phyloP scores from a whole-genome alignment of 2,113 vertebrate genomes.

The Apistogramma diplotaenia region DNA sequence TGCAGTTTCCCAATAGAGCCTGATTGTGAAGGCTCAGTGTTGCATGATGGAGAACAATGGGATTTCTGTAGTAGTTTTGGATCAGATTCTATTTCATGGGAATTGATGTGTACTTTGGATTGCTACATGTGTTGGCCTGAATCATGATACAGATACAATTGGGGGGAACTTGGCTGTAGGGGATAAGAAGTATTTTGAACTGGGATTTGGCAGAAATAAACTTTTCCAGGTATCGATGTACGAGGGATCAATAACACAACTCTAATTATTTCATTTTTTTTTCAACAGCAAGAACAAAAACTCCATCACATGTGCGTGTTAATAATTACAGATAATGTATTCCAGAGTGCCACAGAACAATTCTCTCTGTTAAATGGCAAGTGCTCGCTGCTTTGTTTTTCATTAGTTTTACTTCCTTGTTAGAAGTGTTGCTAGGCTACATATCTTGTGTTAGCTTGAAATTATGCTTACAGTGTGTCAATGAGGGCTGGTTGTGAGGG shows the following conservation, averaged over 20 bases:
- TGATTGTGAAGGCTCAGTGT: conserved; percentile 17
- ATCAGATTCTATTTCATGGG: conserved; percentile 49
- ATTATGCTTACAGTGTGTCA: background rate
- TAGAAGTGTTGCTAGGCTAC: conserved; percentile 3
- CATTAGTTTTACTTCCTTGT: background rate
- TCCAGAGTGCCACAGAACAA: background rate
- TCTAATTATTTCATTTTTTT: background rate
- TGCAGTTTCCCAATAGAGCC: conserved; percentile 32
- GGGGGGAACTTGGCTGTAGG: background rate
- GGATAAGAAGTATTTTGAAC: background rate
- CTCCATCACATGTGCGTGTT: conserved; percentile 1
- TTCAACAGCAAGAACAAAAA: conserved; percentile 12
- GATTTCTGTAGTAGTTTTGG: conserved; percentile 60
- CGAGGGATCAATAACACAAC: background rate
- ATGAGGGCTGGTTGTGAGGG: background rate
- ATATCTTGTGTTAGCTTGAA: background rate
- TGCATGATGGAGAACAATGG: conserved; percentile 58
- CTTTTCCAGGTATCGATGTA: conserved; percentile 22
- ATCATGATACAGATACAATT: conserved; percentile 30
- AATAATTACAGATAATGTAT: conserved; percentile 24
- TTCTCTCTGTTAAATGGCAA: background rate
- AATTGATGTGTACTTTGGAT: conserved; percentile 37
- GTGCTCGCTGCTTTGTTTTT: background rate
- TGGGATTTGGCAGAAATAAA: background rate
- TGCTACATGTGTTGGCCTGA: conserved; percentile 37